Percentiles rank a stretch among this genome's conserved stretches.
Evolutionary conservation across 1,140 invertebrate genomes (phyloP).

Genomic region (Bicyclus anynana): DNA sequence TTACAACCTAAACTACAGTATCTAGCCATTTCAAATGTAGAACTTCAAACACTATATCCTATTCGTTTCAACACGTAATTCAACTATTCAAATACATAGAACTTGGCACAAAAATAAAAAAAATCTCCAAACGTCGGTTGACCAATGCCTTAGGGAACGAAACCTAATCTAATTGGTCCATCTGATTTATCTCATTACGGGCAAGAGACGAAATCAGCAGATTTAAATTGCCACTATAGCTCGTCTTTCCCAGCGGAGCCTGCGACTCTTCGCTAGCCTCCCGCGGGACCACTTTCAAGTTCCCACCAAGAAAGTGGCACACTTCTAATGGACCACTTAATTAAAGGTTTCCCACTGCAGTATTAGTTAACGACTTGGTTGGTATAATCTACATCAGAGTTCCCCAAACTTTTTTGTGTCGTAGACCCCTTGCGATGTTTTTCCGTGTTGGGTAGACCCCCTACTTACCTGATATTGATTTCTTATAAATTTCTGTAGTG

Average conservation of each 20-base stretch:
- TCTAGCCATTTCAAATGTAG: too few species aligned
- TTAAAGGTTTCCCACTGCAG: slow-evolving; percentile 2
- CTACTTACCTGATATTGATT: too few species aligned
- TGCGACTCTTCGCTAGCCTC: slow-evolving; percentile 20
- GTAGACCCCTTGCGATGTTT: too few species aligned
- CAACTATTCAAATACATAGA: too few species aligned
- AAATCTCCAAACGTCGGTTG: neutral
- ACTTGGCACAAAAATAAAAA: neutral
- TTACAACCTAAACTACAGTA: too few species aligned
- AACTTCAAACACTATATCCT: too few species aligned
- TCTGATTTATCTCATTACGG: slow-evolving; percentile 21
- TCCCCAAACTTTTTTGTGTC: neutral
- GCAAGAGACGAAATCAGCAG: slow-evolving; percentile 27
- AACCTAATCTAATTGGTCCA: slow-evolving; percentile 23
- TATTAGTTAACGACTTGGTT: neutral
- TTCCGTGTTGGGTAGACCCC: too few species aligned
- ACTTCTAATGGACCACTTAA: slow-evolving; percentile 18
- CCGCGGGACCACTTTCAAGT: slow-evolving; percentile 24
- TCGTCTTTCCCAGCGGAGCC: slow-evolving; percentile 17
- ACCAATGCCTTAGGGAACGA: slow-evolving; percentile 13
- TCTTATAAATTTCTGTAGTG: too few species aligned
- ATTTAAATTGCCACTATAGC: slow-evolving; percentile 32
- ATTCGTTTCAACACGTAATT: too few species aligned
- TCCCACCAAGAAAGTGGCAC: slow-evolving; percentile 12
- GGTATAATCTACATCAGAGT: neutral